Evolutionary conservation across 2,888 invertebrate species (phyloP), one percentile per base, ranked within the genome.

Genomic region (Andrena chrysosceles): DNA sequence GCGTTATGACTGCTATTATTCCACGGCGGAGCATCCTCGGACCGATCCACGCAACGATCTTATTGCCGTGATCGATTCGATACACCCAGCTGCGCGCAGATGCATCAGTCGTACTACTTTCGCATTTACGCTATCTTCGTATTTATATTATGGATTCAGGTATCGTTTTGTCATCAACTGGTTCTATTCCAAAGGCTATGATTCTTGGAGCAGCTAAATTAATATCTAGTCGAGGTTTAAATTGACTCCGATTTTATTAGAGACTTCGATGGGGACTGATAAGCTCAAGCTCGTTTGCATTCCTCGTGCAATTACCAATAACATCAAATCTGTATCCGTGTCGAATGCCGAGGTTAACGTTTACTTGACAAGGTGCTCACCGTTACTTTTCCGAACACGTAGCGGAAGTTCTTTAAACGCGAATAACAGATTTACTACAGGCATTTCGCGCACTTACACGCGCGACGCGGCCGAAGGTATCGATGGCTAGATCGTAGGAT

Each of bases 401-500:
- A 31, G 54, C 26, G 35, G 69, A 75, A 75, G 74, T 69, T 75
- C 33, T n/a, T 52, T 26, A 62, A 76, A 60, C 49, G 16, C 70
- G 16, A 16, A 29, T 73, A 77, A 73, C 77, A 49, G 64, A 73
- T 77, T 73, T 77, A 73, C 31, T 10, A 10, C 42, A 60, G 29
- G 31, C 52, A 31, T 62, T 67, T 71, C 66, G 59, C 60, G 52
- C 42, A 42, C 3, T 42, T 52, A 60, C 35, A 62, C 35, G 23
- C 31, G 33, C n/a, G 29, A n/a, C 52, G 13, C 42, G 26, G 16
- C 13, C 26, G 33, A 56, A 73, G 80, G 75, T 71, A 82, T 80
- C 69, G 71, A 82, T 82, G 71, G 68, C 68, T 82, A 67, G 71
- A 80, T 73, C 77, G 71, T 42, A 66, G 64, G 63, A 77, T 77